Percentiles rank a stretch among this genome's conserved stretches.
phyloP scores from a whole-genome alignment of 2,113 vertebrate species.

The Leuciscus idus region DNA sequence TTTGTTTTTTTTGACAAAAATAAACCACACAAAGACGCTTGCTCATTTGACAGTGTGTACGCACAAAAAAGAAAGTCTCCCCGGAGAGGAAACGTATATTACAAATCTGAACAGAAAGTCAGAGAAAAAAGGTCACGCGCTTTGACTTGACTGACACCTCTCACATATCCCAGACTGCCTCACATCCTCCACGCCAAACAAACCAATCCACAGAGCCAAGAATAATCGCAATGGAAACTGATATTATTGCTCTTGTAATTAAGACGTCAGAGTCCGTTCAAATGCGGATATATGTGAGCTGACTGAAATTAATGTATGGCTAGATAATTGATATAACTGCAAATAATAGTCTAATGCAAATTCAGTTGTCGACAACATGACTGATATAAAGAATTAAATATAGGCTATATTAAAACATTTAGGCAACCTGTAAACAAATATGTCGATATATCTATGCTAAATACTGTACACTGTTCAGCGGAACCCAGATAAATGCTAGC shows the following conservation, averaged over 20 bases:
- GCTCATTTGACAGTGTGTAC: neutral
- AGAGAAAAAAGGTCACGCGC: conserved; percentile 28
- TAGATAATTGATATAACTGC: neutral
- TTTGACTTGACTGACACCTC: conserved; percentile 35
- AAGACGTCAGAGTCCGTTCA: conserved; percentile 22
- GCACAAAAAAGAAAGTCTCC: neutral
- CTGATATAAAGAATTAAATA: neutral
- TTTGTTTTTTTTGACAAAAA: neutral
- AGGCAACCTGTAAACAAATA: neutral
- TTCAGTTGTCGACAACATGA: neutral
- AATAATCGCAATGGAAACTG: conserved; percentile 14
- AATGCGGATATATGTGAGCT: neutral
- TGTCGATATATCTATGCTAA: neutral
- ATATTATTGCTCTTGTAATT: conserved; percentile 34
- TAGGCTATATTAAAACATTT: neutral
- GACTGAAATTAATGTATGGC: neutral
- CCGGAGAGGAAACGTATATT: conserved; percentile 2
- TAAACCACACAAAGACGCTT: neutral
- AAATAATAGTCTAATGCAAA: neutral
- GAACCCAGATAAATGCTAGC: too few species aligned
- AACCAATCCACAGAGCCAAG: conserved; percentile 21
- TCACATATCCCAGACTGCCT: conserved; percentile 23
- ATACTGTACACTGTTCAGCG: neutral
- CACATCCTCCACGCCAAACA: conserved; percentile 8
- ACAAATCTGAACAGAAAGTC: conserved; percentile 20